Percentiles rank a stretch among this genome's conserved stretches.
Conservation (phyloP, 1,140 invertebrate species). For the Wasmannia auropunctata region DNA sequence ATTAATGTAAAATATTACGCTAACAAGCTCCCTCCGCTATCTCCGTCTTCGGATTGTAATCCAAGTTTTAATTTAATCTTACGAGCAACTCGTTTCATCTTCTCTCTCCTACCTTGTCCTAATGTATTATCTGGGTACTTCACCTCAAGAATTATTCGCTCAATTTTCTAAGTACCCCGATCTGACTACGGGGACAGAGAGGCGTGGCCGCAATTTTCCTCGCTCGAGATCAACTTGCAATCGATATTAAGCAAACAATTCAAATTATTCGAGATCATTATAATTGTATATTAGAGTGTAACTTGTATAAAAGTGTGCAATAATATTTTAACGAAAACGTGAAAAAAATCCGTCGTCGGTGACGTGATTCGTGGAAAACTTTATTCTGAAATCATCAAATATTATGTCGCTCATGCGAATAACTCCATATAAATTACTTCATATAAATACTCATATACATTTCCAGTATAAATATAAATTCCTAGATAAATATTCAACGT, state of each 20-base stretch:
- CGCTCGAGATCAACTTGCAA: not conserved
- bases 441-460: not conserved
- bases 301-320: not conserved
- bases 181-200: not conserved
- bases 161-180: constrained; percentile 10
- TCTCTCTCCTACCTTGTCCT: not conserved
- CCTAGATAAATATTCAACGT: not conserved
- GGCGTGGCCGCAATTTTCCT: not conserved
- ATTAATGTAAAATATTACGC: constrained; percentile 3
- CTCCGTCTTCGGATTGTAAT: constrained; percentile 9
- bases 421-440: not conserved
- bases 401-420: not conserved
- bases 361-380: not conserved
- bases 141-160: not conserved
- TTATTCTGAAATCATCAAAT: not conserved
- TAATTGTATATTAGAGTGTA: not conserved
- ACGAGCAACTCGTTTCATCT: not conserved
- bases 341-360: not conserved
- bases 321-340: not conserved
- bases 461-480: not conserved
- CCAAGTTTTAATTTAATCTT: constrained; percentile 43
- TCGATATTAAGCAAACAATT: not conserved
- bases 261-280: not conserved
- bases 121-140: constrained; percentile 19
- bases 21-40: constrained; percentile 15